phyloP scores from a whole-genome alignment of 2,113 vertebrate species.

The Heteronetta atricapilla region DNA sequence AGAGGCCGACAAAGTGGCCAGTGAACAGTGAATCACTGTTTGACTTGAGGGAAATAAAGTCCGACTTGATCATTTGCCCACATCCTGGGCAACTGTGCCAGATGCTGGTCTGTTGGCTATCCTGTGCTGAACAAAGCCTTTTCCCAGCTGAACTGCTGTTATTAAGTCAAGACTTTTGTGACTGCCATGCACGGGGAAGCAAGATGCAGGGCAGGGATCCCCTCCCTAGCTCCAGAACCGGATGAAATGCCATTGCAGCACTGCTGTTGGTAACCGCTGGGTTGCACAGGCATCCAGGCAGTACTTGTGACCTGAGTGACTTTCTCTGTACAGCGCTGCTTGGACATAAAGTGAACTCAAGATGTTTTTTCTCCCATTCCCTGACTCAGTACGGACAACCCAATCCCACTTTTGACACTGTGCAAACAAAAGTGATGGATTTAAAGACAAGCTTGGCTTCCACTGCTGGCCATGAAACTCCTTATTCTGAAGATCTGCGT shows the following conservation, averaged over 20 bases:
- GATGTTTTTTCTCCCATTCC: background rate
- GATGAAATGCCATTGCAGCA: background rate
- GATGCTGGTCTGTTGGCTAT: background rate
- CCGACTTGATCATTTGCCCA: background rate
- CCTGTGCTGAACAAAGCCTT: background rate
- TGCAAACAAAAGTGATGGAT: background rate
- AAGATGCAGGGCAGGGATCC: background rate
- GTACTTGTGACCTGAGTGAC: background rate
- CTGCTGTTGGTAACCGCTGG: background rate
- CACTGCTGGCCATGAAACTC: background rate
- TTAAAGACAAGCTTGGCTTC: background rate
- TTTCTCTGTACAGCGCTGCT: fast-evolving
- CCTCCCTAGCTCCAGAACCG: background rate
- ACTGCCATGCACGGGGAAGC: background rate
- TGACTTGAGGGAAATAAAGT: conserved; percentile 12
- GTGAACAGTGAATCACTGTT: conserved; percentile 31
- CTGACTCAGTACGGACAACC: background rate
- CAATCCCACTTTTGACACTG: background rate
- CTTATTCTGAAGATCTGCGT: background rate
- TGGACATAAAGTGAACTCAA: background rate
- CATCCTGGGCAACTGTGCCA: background rate
- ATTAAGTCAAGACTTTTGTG: background rate
- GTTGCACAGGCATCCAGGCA: background rate
- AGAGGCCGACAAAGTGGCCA: background rate
- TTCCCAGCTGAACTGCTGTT: background rate